Conservation (phyloP, 2,797 vertebrate genomes). For the Orientallactaga sibirica region DNA sequence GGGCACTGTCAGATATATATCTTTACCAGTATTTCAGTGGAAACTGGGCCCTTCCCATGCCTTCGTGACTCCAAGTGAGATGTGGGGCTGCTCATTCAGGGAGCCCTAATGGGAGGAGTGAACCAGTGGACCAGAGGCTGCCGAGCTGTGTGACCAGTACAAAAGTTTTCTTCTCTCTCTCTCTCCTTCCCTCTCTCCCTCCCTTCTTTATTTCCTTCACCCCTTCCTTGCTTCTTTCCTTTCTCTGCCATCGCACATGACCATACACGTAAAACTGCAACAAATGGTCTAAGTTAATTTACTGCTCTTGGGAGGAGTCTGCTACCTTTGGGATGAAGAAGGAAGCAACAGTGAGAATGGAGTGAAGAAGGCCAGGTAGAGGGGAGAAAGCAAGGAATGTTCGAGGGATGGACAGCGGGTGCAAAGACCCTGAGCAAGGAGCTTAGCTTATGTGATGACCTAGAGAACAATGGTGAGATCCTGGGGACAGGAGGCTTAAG, state of each 20-base stretch:
- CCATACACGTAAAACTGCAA: neutral
- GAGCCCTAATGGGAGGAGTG: neutral
- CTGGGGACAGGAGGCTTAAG: neutral
- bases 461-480: too few species aligned
- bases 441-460: accelerated
- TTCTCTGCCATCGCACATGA: neutral
- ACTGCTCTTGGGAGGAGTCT: neutral
- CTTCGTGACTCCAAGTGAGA: neutral
- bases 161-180: neutral
- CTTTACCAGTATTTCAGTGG: conserved; percentile 53
- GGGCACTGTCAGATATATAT: conserved; percentile 24
- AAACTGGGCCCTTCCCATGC: neutral
- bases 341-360: neutral
- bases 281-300: neutral
- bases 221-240: neutral
- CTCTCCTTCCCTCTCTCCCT: neutral
- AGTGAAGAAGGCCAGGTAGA: neutral
- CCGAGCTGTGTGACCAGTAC: neutral
- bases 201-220: neutral
- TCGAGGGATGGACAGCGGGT: neutral
- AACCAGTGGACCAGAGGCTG: neutral
- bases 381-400: neutral
- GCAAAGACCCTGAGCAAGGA: neutral
- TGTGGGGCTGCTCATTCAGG: neutral
- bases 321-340: neutral